phyloP scores from a whole-genome alignment of 2,113 vertebrate species.

The Saiga tatarica region DNA sequence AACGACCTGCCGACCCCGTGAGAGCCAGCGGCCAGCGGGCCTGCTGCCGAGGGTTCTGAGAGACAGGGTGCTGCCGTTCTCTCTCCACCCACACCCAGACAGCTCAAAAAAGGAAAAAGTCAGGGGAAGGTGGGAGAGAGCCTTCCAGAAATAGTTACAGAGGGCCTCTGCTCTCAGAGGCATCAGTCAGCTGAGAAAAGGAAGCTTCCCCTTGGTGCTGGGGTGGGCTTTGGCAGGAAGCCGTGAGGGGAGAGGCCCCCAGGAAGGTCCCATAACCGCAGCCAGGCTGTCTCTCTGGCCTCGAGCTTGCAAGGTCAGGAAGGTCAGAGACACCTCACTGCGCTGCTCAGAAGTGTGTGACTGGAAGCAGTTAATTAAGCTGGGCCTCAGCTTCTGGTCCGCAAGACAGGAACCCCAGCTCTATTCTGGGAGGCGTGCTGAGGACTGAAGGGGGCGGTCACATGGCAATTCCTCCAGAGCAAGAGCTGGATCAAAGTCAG shows the following conservation, averaged over 20 bases:
- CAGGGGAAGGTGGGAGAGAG: background rate
- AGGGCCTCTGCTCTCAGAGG: background rate
- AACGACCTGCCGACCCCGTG: rapidly evolving
- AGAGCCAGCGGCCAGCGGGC: background rate
- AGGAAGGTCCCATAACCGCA: background rate
- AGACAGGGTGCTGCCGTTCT: background rate
- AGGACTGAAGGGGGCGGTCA: background rate
- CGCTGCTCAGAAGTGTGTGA: background rate
- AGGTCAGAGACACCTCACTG: background rate
- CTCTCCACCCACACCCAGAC: slow-evolving; percentile 15
- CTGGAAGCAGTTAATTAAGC: background rate
- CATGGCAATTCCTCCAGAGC: background rate
- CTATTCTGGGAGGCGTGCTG: rapidly evolving
- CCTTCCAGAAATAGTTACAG: background rate
- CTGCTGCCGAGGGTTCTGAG: background rate
- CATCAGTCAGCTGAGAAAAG: background rate
- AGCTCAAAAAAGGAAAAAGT: background rate
- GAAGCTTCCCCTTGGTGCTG: background rate
- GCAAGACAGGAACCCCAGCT: background rate
- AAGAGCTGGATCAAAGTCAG: rapidly evolving
- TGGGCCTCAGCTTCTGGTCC: background rate
- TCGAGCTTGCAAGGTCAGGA: background rate
- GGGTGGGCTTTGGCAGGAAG: background rate
- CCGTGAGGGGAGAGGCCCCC: background rate
- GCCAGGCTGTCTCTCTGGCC: background rate